Conservation (phyloP, 2,113 vertebrate species). For the Balaeniceps rex region DNA sequence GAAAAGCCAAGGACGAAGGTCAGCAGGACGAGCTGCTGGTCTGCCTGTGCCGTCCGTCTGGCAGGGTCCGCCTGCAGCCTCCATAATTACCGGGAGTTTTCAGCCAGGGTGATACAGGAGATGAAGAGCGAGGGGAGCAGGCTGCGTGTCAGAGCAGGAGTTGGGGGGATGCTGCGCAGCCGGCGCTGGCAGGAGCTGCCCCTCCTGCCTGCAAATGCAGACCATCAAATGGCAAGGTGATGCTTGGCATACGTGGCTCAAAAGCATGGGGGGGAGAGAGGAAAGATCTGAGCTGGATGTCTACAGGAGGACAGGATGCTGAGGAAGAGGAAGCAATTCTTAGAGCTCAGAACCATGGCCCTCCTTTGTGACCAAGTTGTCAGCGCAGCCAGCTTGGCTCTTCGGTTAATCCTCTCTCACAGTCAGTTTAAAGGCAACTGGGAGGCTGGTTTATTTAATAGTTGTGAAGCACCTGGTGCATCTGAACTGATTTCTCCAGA, state of each 20-base stretch:
- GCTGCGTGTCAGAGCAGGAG: neutral
- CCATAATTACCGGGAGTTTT: neutral
- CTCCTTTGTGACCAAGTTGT: neutral
- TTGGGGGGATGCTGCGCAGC: neutral
- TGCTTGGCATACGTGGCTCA: neutral
- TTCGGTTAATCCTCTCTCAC: neutral
- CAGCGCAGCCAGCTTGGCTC: neutral
- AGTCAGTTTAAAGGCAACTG: neutral
- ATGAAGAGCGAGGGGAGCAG: neutral
- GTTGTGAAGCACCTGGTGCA: neutral
- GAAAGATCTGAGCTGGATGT: neutral
- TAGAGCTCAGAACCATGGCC: neutral
- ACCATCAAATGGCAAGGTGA: neutral
- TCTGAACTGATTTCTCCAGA: neutral
- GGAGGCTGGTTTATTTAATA: neutral
- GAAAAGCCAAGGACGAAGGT: fast-evolving
- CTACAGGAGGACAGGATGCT: neutral
- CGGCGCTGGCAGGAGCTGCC: neutral
- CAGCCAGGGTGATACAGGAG: neutral
- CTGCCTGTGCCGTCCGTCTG: neutral
- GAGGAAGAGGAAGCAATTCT: neutral
- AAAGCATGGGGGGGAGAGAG: neutral
- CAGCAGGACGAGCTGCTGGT: neutral
- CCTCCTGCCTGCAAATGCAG: neutral
- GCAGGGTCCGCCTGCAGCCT: neutral